phyloP scores from a whole-genome alignment of 2,888 invertebrate species.

The Patella caerulea region DNA sequence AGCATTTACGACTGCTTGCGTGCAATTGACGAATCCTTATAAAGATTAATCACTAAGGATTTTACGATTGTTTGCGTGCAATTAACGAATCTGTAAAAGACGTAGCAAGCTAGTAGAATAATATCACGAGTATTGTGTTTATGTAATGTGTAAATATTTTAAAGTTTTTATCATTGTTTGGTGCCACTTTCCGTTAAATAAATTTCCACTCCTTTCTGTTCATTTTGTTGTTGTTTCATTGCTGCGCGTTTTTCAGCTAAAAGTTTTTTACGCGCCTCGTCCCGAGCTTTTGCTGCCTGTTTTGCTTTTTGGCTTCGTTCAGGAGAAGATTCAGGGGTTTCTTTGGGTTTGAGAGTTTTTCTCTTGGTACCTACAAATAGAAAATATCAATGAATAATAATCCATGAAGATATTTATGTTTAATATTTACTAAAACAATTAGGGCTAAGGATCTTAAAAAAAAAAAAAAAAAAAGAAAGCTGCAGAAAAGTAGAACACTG shows the following conservation, averaged over 20 bases:
- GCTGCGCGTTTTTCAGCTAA: slow-evolving; percentile 81
- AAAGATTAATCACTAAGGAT: no score
- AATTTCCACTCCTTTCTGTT: slow-evolving; percentile 45
- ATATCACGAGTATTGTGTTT: no score
- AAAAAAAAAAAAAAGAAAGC: not conserved
- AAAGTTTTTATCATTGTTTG: slow-evolving; percentile 19
- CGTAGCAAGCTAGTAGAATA: no score
- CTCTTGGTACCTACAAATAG: slow-evolving; percentile 51
- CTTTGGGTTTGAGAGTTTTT: slow-evolving; percentile 50
- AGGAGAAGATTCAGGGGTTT: slow-evolving; percentile 62
- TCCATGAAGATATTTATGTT: not conserved
- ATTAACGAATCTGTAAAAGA: no score
- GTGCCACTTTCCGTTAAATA: slow-evolving; percentile 36
- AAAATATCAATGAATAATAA: not conserved
- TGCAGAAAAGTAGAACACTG: not conserved
- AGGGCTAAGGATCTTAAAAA: no score
- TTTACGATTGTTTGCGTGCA: no score
- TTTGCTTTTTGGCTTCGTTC: slow-evolving; percentile 59
- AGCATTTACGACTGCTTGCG: no score
- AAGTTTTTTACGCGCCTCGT: slow-evolving; percentile 83
- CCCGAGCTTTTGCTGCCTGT: slow-evolving; percentile 70
- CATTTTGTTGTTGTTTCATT: slow-evolving; percentile 59
- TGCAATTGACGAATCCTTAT: no score
- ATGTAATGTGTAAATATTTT: not conserved
- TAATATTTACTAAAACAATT: no score